Base-by-base conservation (phyloP, 2,113 vertebrate genomes). In the Galbula dea region DNA sequence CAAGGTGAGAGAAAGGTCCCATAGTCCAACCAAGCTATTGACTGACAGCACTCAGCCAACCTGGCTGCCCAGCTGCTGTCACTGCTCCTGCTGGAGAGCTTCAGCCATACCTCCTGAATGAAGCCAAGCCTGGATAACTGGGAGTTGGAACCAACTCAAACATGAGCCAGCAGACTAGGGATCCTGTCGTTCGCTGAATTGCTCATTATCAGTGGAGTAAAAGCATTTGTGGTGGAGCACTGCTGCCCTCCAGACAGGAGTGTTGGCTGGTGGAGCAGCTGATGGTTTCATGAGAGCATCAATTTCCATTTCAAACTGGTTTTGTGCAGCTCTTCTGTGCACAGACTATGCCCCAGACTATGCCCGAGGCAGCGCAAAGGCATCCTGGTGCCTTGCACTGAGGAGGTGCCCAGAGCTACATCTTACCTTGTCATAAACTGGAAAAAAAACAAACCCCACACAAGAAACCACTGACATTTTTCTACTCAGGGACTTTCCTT, bases 341-440 rank as follows among this genome's bases (percentile, higher is more conserved):
- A n/a, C n/a, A n/a, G n/a, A n/a, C n/a, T n/a, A n/a, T 67, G 22
- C 61, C 23, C 65, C 48, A 88, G 49, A 48, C 46, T 46, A 5
- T 5, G 20, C 51, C 43, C 0, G 3, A 86, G 65, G 55, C 1
- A 2, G 36, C 2, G 1, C n/a, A 69, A 54, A 54, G 46, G 46
- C 58, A 87, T 34, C 22, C 26, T 37, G 49, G 43, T 49, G 63
- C 17, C 54, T 80, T 48, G 18, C 0, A 0, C 29, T 58, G 36
- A 77, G 39, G 34, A 83, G 0, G 0, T 65, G 46, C n/a, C 34
- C 19, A 19, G n/a, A 0, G 0, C 29, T 55, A 22, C 27, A 11
- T n/a, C 49, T 82, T 58, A 72, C 21, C 43, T 71, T 65, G 36
- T 63, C 34, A 18, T 45, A 81, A 89, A 72, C 7, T 4, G 1